Evolutionary conservation across 2,888 invertebrate genomes (phyloP), one percentile per base, ranked within the genome.

Genomic region (Drosophila yooni): DNA sequence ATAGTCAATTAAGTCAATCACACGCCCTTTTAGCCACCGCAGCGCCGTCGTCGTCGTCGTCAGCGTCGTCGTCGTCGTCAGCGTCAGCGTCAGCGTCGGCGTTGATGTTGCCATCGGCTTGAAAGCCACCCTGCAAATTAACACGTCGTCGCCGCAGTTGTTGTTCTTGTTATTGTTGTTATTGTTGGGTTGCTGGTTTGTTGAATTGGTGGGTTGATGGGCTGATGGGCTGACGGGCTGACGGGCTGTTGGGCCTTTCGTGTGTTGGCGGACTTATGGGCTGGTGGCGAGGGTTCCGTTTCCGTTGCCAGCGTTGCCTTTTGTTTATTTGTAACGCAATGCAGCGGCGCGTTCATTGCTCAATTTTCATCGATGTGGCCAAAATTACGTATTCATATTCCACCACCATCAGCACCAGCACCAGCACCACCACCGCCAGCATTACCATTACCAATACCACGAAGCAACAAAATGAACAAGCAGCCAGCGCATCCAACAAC

Each of bases 1-100:
- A 92, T 92, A 92, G 92, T 92, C 92, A 92, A 92, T 92, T 92
- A 92, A 93, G 92, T 92, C 92, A 93, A 93, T 92, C 92, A 92
- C 92, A 93, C 93, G 93, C 92, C 92, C 93, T 92, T 92, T 92
- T 90, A 89, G 86, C 84, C 88, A 90, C 91, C 88, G 90, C 82
- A 87, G 81, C 70, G 53, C 31, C 71, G 69, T 54, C 65, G 64
- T 15, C 63, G 67, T 29, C 36, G 11, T 11, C 46, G 21, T 21
- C 21, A 78, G 74, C 70, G 58, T 36, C 71, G 62, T 52, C 60
- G 62, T 18, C 62, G 64, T 27, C 34, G 13, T 0, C 57, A 36
- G 1, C 38, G 21, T 74, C 76, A 76, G 72, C 74, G 67, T 64
- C 65, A 59, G 48, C 56, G 40, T 27, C n/a, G 18, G 27, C 27